A percentile compares a stretch with the other conserved stretches of the same genome.
Conservation (phyloP, 2,888 invertebrate genomes). For the Melieria crassipennis region DNA sequence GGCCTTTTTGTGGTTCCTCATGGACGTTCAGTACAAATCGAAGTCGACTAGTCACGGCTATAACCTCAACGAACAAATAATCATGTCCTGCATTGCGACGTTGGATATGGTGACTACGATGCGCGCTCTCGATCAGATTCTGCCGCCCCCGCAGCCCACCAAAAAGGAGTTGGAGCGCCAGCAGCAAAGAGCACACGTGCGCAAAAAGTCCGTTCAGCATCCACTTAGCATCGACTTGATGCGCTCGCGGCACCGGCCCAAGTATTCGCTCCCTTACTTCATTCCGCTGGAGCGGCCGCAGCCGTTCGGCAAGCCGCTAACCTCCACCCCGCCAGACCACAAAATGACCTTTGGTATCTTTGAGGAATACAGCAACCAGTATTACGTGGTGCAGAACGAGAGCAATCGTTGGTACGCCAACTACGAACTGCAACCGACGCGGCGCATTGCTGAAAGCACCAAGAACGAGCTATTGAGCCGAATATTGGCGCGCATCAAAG, state of each 20-base stretch:
- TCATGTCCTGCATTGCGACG: conserved; percentile 55
- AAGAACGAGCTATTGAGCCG: not conserved
- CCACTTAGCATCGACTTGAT: too few species aligned
- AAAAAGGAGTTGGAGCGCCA: not conserved
- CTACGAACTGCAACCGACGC: conserved; percentile 26
- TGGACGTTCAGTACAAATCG: conserved; percentile 53
- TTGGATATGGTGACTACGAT: conserved; percentile 58
- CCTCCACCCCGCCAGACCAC: conserved; percentile 33
- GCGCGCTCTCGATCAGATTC: conserved; percentile 54
- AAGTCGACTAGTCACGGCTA: conserved; percentile 43
- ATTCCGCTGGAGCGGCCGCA: conserved; percentile 26
- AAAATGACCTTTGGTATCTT: conserved; percentile 34
- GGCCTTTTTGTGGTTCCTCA: conserved; percentile 60
- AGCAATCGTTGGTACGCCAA: conserved; percentile 45
- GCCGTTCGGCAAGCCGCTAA: conserved; percentile 38
- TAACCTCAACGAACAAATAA: conserved; percentile 57
- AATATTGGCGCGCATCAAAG: too few species aligned
- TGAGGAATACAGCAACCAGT: conserved; percentile 37
- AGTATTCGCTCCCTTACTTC: conserved; percentile 6
- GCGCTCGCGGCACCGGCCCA: too few species aligned
- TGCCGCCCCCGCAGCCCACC: conserved; percentile 47
- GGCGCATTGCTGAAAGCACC: not conserved
- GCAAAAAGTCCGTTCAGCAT: not conserved
- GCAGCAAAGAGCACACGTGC: not conserved
- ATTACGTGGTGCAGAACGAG: conserved; percentile 42